Evolutionary conservation across 2,888 invertebrate genomes (phyloP).

Genomic region (Macrophya alboannulata): DNA sequence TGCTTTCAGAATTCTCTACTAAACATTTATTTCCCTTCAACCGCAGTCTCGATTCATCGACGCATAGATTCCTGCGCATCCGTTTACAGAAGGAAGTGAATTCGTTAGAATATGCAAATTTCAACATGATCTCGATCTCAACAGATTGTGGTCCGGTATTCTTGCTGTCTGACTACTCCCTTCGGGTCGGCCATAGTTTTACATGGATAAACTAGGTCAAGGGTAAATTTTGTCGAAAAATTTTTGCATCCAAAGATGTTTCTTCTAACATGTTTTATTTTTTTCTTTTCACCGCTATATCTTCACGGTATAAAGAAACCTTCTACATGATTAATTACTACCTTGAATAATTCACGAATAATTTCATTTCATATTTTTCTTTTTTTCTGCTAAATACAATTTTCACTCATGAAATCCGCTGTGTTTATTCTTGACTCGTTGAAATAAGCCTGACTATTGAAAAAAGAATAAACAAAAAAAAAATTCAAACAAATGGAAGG

Average conservation of each 20-base stretch:
- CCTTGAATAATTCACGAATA: conserved; percentile 29
- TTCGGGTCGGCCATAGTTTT: background rate
- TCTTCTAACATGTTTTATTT: background rate
- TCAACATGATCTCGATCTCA: conserved; percentile 7
- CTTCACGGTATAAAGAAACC: background rate
- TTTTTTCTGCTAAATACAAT: background rate
- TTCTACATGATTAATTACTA: background rate
- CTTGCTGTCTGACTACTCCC: background rate
- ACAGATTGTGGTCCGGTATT: conserved; percentile 6
- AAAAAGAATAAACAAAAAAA: background rate
- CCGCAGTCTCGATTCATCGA: background rate
- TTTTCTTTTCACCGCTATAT: background rate
- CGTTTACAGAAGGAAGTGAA: background rate
- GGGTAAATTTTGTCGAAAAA: background rate
- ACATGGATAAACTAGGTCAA: background rate
- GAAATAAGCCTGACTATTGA: background rate
- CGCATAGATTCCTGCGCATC: background rate
- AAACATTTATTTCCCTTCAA: conserved; percentile 4
- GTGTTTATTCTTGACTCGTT: background rate
- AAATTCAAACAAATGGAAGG: background rate
- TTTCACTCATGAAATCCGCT: background rate
- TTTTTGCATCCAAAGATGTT: background rate
- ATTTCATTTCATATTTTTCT: background rate
- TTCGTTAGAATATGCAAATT: conserved; percentile 31
- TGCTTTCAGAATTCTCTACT: background rate